Base-by-base conservation (phyloP, 2,888 invertebrate species). In the Acleris emargana region DNA sequence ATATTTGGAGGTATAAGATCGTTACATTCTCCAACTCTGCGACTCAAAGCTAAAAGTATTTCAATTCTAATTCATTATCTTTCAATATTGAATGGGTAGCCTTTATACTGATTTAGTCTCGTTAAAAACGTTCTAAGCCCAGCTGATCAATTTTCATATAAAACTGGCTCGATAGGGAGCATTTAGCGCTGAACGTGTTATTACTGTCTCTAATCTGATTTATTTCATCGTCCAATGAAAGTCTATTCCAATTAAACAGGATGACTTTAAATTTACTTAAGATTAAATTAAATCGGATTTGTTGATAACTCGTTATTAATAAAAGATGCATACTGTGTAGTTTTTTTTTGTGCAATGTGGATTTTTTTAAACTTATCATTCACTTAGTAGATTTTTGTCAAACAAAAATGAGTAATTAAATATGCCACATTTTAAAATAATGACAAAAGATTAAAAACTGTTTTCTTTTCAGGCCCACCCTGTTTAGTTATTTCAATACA, bases 231-330 rank as follows among this genome's bases (percentile, higher is more conserved):
- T 55, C 49, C 32, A 32, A 47, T 58, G 3, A 54, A 47, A 49
- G 62, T 50, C 28, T 55, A 54, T 38, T 53, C 32, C 50, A 64
- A 60, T 64, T 64, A 60, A 20, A 50, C 20, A 60, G 54, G 32
- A 59, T 64, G 59, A 64, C 59, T 59, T 54, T 58, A 25, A 53
- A 55, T 54, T 64, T 25, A 38, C 18, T 50, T 45, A 17, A 25
- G 59, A 59, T 60, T 60, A 51, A 64, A 59, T 32, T 25, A 32
- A n/a, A 25, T 43, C 25, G 22, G 11, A 17, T 38, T 38, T 38
- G 38, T 38, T 13, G 13, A 38, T 13, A 13, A 38, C 13, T 38
- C 4, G 0, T 4, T 38, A 4, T 13, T 13, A 11, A 3, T 38
- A 38, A 38, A 13, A 38, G 13, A 25, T 6, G 7, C 25, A 32